Evolutionary conservation across 2,888 invertebrate species (phyloP).

Genomic region (Ochlodes sylvanus): DNA sequence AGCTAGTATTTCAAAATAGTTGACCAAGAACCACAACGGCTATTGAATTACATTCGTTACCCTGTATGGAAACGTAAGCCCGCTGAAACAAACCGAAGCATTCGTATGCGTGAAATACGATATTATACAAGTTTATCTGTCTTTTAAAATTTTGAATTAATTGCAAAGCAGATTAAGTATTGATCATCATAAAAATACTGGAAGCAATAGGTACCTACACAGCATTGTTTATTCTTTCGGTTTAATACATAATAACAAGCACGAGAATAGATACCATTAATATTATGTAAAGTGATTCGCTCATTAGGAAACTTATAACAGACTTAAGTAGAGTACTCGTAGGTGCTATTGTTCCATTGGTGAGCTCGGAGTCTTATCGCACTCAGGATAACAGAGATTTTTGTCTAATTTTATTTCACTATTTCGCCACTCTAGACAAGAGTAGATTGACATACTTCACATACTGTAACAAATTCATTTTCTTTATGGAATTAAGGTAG

Average conservation of each 20-base stretch:
- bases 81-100: conserved; percentile 41
- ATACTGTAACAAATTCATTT: too few relatives aligned
- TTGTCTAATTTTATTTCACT: too few relatives aligned
- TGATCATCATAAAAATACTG: too few relatives aligned
- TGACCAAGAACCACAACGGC: conserved; percentile 54
- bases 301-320: background rate
- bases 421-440: too few relatives aligned
- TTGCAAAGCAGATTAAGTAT: too few relatives aligned
- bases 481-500: too few relatives aligned
- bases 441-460: too few relatives aligned
- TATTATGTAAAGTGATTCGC: too few relatives aligned
- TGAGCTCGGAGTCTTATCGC: background rate
- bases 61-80: conserved; percentile 44
- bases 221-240: too few relatives aligned
- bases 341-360: background rate
- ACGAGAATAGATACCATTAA: too few relatives aligned
- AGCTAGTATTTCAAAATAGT: conserved; percentile 48
- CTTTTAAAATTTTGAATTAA: background rate
- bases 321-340: background rate
- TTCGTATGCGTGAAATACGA: conserved; percentile 28
- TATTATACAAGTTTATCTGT: conserved; percentile 14
- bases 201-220: too few relatives aligned
- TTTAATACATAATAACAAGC: too few relatives aligned
- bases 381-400: background rate
- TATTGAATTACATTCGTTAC: conserved; percentile 49